Evolutionary conservation across 2,113 vertebrate genomes (phyloP), one percentile per base, ranked within the genome.

Genomic region (Riparia riparia): DNA sequence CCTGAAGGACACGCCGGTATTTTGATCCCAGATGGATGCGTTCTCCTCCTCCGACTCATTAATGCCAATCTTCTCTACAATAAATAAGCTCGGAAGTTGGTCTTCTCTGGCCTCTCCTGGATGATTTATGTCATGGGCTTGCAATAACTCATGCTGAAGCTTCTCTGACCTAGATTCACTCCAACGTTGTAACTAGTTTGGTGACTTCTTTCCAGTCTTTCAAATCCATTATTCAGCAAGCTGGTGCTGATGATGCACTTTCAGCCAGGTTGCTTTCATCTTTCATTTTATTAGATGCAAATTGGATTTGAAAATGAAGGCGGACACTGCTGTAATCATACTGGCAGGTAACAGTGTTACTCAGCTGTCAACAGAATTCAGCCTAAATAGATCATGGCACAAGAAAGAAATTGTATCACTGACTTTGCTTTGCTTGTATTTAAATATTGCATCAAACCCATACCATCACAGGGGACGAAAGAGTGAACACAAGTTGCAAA

Each of bases 221-320:
- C 85, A 96, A 95, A 97, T 96, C 88, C 93, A 97, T 96, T 94
- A 96, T 97, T 96, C 93, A 93, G 90, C 92, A 93, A 83, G 93
- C 68, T 2, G 4, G 41, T 93, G 96, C 95, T 96, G 95, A 97
- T 83, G 76, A 78, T 93, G 95, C 96, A 96, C 74, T 97, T 97
- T 86, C 85, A 92, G 92, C 92, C 88, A 93, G 92, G 82, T 90
- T 94, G 90, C 90, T 94, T 95, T 96, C 87, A 93, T 96, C 90
- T 96, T 95, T 86, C 90, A 96, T 97, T 95, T 95, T 89, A 93
- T 94, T 92, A 97, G 92, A 96, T 88, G 95, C 82, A 95, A 95
- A 97, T 83, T 95, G 90, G 90, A 81, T 93, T 86, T 90, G 82
- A 94, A 95, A 97, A 97, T 94, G 71, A 95, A 97, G 93, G 95